These are phyloP conservation scores for Drosophila atripex DNA, from an alignment of 2,888 invertebrate species.

Conservation along the genomic window DNA sequence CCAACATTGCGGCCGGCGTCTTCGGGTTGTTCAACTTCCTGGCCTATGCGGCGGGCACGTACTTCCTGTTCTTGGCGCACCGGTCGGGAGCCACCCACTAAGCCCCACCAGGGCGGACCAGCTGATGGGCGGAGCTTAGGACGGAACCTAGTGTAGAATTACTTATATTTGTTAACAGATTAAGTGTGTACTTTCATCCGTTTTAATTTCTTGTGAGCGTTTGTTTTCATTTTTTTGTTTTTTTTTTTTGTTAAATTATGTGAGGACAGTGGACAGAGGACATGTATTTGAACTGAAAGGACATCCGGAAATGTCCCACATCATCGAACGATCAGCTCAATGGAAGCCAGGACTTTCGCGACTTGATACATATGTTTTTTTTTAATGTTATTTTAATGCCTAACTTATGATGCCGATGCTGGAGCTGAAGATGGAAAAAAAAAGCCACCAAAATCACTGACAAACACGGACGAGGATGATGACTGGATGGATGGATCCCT, in stretches of 20 bases:
- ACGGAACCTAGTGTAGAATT: slow-evolving; percentile 45
- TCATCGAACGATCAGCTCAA: slow-evolving; percentile 28
- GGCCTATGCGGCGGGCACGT: slow-evolving; percentile 91
- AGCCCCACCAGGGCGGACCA: background rate
- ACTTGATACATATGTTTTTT: slow-evolving; percentile 67
- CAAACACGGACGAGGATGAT: background rate
- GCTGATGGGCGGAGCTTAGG: slow-evolving; percentile 2
- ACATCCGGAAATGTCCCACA: background rate
- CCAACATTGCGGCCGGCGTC: slow-evolving; percentile 91
- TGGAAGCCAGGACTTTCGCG: slow-evolving; percentile 19
- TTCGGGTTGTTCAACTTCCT: slow-evolving; percentile 93
- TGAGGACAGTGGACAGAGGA: background rate
- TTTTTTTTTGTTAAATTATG: slow-evolving; percentile 37
- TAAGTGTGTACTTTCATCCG: slow-evolving; percentile 46
- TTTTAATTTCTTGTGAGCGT: slow-evolving; percentile 5
- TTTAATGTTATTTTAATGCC: slow-evolving; percentile 71
- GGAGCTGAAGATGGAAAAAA: slow-evolving; percentile 66
- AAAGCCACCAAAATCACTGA: background rate
- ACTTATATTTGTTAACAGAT: slow-evolving; percentile 36
- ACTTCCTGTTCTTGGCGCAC: slow-evolving; percentile 90
- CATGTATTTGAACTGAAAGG: background rate
- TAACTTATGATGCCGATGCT: slow-evolving; percentile 58
- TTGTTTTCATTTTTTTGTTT: slow-evolving; percentile 1
- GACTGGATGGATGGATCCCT: too few relatives aligned
- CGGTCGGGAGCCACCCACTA: slow-evolving; percentile 85